Conservation (phyloP, 2,888 invertebrate genomes). For the Aricia artaxerxes region DNA sequence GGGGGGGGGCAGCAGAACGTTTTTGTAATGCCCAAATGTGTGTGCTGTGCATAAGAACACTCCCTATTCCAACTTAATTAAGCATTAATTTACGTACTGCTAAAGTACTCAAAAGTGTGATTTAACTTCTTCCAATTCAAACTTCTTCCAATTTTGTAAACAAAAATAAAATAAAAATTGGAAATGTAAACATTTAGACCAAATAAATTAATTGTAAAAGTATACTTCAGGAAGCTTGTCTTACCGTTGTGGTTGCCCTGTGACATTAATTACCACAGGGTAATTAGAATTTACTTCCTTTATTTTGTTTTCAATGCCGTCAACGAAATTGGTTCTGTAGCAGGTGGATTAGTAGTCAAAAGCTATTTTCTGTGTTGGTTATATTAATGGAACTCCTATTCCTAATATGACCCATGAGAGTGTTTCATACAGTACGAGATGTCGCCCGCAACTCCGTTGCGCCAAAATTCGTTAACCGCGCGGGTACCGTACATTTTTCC, state of each 20-base stretch:
- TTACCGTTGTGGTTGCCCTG: not conserved
- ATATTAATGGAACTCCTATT: not conserved
- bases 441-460: no score
- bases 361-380: not conserved
- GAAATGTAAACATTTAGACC: not conserved
- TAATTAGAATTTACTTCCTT: slow-evolving; percentile 5
- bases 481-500: no score
- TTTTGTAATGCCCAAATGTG: not conserved
- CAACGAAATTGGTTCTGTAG: not conserved
- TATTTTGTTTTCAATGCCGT: not conserved
- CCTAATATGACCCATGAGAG: not conserved
- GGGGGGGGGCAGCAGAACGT: no score
- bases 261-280: not conserved
- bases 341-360: not conserved
- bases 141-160: no score
- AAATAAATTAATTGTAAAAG: not conserved
- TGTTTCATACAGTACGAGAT: no score
- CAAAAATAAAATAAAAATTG: no score
- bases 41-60: no score
- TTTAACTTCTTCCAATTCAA: no score
- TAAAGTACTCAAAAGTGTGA: no score
- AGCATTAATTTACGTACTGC: no score
- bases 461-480: no score
- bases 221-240: not conserved
- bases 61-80: no score